Conservation (phyloP, 2,888 invertebrate species). For the Drosophila mayaguana region DNA sequence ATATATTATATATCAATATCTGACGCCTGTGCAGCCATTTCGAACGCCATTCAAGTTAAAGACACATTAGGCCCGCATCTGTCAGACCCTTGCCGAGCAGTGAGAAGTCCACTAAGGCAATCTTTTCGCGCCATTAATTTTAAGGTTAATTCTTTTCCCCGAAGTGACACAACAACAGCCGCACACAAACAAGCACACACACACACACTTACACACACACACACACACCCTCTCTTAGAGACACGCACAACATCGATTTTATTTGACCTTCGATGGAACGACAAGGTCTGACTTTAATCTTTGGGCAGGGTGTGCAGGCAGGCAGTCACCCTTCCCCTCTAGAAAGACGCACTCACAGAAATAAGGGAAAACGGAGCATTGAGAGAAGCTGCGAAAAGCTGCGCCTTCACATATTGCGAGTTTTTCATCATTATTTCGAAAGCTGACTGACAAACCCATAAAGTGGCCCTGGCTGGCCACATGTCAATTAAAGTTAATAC, state of each 20-base stretch:
- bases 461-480: conserved; percentile 50
- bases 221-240: not conserved
- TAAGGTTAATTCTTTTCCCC: conserved; percentile 75
- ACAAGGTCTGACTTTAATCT: conserved; percentile 51
- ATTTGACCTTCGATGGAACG: conserved; percentile 75
- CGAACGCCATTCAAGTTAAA: conserved; percentile 68
- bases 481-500: conserved; percentile 76
- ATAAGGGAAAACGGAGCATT: not conserved
- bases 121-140: conserved; percentile 77
- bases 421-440: conserved; percentile 59
- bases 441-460: conserved; percentile 53
- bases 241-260: conserved; percentile 66
- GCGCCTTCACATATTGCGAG: conserved; percentile 45
- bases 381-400: conserved; percentile 1
- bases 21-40: conserved; percentile 34
- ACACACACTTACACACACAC: not conserved
- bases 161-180: conserved; percentile 50
- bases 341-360: conserved; percentile 11
- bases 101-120: conserved; percentile 33
- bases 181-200: not conserved
- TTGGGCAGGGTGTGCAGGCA: conserved; percentile 19
- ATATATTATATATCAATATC: conserved; percentile 32
- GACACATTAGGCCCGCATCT: conserved; percentile 60
- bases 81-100: conserved; percentile 11
- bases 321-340: not conserved